Conservation (phyloP, 2,888 invertebrate species). For the Stomorhina lunata region DNA sequence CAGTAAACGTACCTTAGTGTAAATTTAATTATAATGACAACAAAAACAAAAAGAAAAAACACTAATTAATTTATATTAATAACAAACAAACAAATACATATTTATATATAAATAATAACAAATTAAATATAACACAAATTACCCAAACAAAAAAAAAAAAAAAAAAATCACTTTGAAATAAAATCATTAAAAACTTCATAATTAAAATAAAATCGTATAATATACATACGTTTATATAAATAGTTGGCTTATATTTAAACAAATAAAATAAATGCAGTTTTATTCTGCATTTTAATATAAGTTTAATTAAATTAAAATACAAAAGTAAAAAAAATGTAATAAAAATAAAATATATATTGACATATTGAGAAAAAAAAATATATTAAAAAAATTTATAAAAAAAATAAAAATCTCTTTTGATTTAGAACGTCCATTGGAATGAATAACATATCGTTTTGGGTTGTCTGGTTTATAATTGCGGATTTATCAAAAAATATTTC, state of each 20-base stretch:
- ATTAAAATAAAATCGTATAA: slow-evolving; percentile 39
- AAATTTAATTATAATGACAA: slow-evolving; percentile 59
- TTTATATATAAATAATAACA: slow-evolving; percentile 39
- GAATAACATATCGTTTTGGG: too few species aligned
- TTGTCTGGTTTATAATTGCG: neutral
- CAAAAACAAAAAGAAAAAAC: slow-evolving; percentile 27
- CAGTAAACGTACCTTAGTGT: slow-evolving; percentile 63
- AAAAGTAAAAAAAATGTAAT: slow-evolving; percentile 40
- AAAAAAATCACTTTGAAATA: slow-evolving; percentile 21
- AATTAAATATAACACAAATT: slow-evolving; percentile 49
- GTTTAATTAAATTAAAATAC: slow-evolving; percentile 43
- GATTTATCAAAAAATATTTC: neutral
- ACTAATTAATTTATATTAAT: slow-evolving; percentile 2
- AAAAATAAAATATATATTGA: slow-evolving; percentile 63
- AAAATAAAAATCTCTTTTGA: slow-evolving; percentile 70
- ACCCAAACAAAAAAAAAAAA: slow-evolving; percentile 41
- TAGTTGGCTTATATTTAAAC: slow-evolving; percentile 65
- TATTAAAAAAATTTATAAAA: slow-evolving; percentile 67
- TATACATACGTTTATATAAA: neutral
- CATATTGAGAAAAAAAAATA: slow-evolving; percentile 61
- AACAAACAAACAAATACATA: slow-evolving; percentile 29
- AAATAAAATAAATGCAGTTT: slow-evolving; percentile 47
- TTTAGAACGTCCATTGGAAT: too few species aligned
- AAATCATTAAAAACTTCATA: slow-evolving; percentile 6
- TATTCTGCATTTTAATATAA: slow-evolving; percentile 67